Evolutionary conservation across 2,113 vertebrate species (phyloP).

Genomic region (Chamaetylas fuelleborni): DNA sequence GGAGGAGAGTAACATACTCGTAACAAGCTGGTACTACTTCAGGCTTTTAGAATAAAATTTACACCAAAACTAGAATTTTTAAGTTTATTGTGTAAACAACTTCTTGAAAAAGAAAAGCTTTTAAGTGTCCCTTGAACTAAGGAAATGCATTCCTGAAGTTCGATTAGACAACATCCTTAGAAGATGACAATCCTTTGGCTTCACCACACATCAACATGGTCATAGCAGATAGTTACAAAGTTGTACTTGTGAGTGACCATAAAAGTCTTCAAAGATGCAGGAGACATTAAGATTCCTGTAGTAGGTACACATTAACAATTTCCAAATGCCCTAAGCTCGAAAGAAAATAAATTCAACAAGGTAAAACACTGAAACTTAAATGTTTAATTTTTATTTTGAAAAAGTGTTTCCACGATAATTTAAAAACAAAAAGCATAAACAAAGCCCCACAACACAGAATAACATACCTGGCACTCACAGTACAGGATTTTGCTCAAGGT

Average conservation of each 20-base stretch:
- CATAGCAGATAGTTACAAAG: background rate
- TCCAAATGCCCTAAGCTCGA: background rate
- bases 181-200: background rate
- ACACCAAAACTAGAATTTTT: background rate
- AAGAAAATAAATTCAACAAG: slow-evolving; percentile 12
- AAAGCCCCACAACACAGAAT: background rate
- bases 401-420: background rate
- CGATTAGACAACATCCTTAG: background rate
- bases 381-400: background rate
- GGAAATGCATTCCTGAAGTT: background rate
- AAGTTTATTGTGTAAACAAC: background rate
- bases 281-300: background rate
- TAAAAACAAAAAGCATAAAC: background rate
- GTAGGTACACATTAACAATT: background rate
- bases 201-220: background rate
- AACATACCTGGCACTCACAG: slow-evolving; percentile 69
- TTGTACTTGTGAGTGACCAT: background rate
- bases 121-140: background rate
- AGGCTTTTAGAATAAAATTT: background rate
- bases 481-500: slow-evolving; percentile 10
- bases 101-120: background rate
- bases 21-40: background rate
- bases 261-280: background rate
- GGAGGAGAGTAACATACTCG: background rate
- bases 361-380: background rate